phyloP scores from a whole-genome alignment of 2,888 invertebrate species.

The Kuschelorhynchus macadamiae region DNA sequence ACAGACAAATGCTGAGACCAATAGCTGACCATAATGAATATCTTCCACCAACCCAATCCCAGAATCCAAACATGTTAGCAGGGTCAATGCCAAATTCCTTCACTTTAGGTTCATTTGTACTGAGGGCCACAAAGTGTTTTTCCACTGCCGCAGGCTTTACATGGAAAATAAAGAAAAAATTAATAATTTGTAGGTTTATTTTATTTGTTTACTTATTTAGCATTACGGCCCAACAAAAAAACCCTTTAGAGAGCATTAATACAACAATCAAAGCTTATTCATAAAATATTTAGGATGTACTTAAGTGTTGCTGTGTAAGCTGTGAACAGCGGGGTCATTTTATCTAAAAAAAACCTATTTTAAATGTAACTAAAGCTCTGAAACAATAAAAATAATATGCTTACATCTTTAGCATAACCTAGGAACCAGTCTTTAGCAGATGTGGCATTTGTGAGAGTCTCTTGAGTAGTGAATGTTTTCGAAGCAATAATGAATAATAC shows the following conservation, averaged over 20 bases:
- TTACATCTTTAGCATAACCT: constrained; percentile 86
- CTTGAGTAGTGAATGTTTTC: constrained; percentile 99
- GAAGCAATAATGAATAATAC: constrained; percentile 98
- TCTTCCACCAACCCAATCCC: constrained; percentile 99
- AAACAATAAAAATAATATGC: constrained; percentile 53
- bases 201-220: no score
- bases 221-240: no score
- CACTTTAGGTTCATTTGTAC: constrained; percentile 95
- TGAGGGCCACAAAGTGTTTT: constrained; percentile 98
- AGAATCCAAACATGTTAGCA: constrained; percentile 99
- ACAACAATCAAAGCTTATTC: no score
- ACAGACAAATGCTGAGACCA: constrained; percentile 94
- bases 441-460: constrained; percentile 98
- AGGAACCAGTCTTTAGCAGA: constrained; percentile 98
- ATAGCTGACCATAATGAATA: constrained; percentile 99
- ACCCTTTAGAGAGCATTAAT: no score
- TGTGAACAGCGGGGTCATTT: no score
- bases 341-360: no score
- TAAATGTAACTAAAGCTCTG: no score
- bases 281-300: no score
- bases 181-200: no score
- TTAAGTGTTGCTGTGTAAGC: no score
- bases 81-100: constrained; percentile 97
- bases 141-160: constrained; percentile 85
- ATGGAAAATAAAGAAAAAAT: neutral